Base-by-base conservation (phyloP, 2,797 vertebrate species). In the Rhyacichthys aspro region DNA sequence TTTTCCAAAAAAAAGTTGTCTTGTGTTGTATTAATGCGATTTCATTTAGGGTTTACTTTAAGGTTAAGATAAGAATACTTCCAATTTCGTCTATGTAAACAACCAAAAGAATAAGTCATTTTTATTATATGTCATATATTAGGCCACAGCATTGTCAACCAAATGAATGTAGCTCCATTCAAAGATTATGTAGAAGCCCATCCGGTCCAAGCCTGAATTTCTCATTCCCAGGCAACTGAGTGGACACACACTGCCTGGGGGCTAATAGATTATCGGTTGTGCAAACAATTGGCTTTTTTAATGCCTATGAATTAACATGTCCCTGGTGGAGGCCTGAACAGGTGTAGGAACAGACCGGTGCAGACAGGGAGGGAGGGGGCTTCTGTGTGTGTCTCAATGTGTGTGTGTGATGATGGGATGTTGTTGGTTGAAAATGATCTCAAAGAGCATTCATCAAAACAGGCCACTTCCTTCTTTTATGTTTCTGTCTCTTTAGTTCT, bases 111-210 rank as follows among this genome's bases (percentile, higher is more conserved):
- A 11, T 37, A 18, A 52, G 0, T 37, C 15, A 38, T 18, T 19
- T 50, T 18, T 19, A 38, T 11, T 52, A 34, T 18, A 37, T 8
- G 17, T 10, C 34, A 3, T 5, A 9, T 52, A 38, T 18, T 37
- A 17, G 33, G 57, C 46, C 63, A 54, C n/a, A 33, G 61, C 55
- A 62, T 45, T 53, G 65, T 59, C 63, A 72, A 72, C 67, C 59
- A 68, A 79, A 72, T 38, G 74, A 55, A 54, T 23, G 12, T 49
- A 78, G 71, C 83, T 91, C 93, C 79, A 89, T 91, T 93, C 94
- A 94, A 94, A 94, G 91, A 95, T 95, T 94, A 95, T 94, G 92
- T 90, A 92, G 90, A 93, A 90, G 91, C 92, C 88, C 90, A 93
- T 92, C 79, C 50, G 52, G 90, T 90, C 86, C 89, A 86, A 93